Base-by-base conservation (phyloP, 2,113 vertebrate genomes). In the Mastomys natalensis region DNA sequence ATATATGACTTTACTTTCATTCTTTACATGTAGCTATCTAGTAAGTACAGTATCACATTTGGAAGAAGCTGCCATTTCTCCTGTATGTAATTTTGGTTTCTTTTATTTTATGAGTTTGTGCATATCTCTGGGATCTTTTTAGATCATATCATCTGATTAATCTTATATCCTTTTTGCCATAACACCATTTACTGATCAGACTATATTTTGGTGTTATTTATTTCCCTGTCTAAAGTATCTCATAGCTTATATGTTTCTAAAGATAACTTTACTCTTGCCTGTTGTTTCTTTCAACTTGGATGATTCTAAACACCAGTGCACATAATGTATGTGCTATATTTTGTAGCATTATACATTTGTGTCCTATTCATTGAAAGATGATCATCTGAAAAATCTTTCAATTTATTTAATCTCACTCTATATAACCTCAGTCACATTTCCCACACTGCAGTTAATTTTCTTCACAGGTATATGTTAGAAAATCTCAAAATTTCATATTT, bases 51-150 rank as follows among this genome's bases (percentile, higher is more conserved):
- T 11, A 76, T 12, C 43, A 45, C 3, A 12, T 19, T 72, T 72
- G 19, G 37, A 72, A 73, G n/a, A 40, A 11, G 21, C 70, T 73
- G 17, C 21, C 72, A 24, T 73, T 73, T 73, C 21, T n/a, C 17
- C 0, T 72, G 68, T 72, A 21, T 22, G 45, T 51, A 51, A 31
- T 77, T 77, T 77, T 31, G 6, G 53, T 22, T 58, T 58, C 9
- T 0, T 80, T 80, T 22, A 86, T 95, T 89, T 95, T 87, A 34
- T 64, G 43, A 77, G 12, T 87, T 89, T 92, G 31, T 17, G 22
- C 34, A 21, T 68, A 78, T 78, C 3, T 60, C 55, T 68, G 77
- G 43, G 19, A 89, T 19, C 31, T 70, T 81, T 81, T 34, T 29
- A 16, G 4, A 88, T 53, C 4, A 22, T 45, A 0, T 60, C n/a